phyloP scores from a whole-genome alignment of 92 coral and sea anemone genomes.

The Micromussa lordhowensis region DNA sequence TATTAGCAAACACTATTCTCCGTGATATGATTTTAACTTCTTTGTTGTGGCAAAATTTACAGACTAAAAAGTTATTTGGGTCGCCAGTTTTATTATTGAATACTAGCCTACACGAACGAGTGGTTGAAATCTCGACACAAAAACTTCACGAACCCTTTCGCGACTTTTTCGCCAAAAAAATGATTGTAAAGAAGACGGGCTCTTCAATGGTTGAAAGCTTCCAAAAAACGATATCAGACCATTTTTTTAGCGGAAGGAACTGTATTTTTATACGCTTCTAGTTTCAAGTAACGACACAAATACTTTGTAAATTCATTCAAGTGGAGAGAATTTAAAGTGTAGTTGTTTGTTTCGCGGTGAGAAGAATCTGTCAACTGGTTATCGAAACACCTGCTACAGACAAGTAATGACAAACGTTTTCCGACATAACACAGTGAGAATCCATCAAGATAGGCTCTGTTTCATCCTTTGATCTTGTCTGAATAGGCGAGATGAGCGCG shows the following conservation, averaged over 20 bases:
- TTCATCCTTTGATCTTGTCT: background rate
- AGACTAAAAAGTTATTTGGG: background rate
- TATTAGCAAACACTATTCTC: background rate
- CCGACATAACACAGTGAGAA: conserved; percentile 34
- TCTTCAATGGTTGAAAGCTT: background rate
- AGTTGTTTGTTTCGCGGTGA: background rate
- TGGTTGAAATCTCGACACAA: background rate
- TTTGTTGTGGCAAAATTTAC: background rate
- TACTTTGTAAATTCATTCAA: background rate
- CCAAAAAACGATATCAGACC: background rate
- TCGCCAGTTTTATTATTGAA: background rate
- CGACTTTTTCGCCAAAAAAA: no score
- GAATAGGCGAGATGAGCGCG: background rate
- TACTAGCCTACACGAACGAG: background rate
- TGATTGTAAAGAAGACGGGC: background rate
- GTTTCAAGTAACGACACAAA: background rate
- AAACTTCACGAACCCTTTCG: background rate
- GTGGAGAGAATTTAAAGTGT: background rate
- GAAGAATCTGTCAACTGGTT: conserved; percentile 27
- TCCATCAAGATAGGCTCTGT: background rate
- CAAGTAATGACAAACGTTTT: background rate
- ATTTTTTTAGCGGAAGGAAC: background rate
- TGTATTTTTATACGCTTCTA: background rate
- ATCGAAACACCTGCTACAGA: conserved; percentile 41
- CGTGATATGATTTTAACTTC: background rate